Conservation (phyloP, 2,797 vertebrate genomes). For the Leptatherina wallacei region DNA sequence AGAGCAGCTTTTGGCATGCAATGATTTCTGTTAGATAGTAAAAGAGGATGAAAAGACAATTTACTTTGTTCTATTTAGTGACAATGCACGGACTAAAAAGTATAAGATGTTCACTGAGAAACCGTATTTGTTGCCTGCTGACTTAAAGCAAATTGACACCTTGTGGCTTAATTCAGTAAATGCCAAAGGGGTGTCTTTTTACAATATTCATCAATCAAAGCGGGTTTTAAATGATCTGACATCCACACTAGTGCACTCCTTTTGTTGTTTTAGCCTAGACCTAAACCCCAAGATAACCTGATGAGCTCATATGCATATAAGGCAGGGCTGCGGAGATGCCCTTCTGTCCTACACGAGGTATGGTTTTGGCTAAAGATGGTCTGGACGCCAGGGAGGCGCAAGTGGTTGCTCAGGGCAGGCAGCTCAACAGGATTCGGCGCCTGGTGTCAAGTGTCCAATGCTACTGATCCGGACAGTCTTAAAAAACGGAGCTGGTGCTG, state of each 20-base stretch:
- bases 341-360: constrained; percentile 25
- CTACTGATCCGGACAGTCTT: constrained; percentile 51
- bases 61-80: not conserved
- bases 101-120: not conserved
- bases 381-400: constrained; percentile 21
- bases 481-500: constrained; percentile 61
- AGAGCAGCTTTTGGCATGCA: not conserved
- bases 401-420: constrained; percentile 31
- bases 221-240: not conserved
- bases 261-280: constrained; percentile 26
- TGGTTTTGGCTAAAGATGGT: constrained; percentile 75
- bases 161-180: not conserved
- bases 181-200: not conserved
- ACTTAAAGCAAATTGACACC: not conserved
- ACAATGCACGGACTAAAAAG: not conserved
- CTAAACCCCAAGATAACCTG: constrained; percentile 27
- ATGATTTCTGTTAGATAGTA: constrained; percentile 20
- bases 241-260: constrained; percentile 10
- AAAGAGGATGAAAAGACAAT: not conserved
- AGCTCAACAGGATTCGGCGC: constrained; percentile 52
- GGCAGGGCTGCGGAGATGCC: constrained; percentile 48
- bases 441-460: constrained; percentile 70
- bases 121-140: not conserved
- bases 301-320: constrained; percentile 65
- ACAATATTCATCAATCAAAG: not conserved